Evolutionary conservation across 2,888 invertebrate genomes (phyloP).

Genomic region (Euzophera pinguis): DNA sequence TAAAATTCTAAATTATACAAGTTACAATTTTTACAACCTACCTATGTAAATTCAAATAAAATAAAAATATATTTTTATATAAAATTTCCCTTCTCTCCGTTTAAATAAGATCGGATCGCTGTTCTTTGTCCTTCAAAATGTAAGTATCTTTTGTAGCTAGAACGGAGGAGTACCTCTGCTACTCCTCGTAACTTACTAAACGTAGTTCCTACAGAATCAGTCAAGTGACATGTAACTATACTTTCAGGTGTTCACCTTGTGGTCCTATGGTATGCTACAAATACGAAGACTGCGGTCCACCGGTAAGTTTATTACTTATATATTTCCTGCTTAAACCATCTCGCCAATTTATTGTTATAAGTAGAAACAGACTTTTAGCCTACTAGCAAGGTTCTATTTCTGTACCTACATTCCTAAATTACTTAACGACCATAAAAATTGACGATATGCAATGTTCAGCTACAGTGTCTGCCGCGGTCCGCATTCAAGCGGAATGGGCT

Average conservation of each 20-base stretch:
- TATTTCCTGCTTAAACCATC: no score
- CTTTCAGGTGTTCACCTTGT: constrained; percentile 69
- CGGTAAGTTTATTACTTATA: no score
- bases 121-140: constrained; percentile 25
- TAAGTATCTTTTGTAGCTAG: constrained; percentile 28
- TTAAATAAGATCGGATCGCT: constrained; percentile 12
- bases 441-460: constrained; percentile 38
- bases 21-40: constrained; percentile 18
- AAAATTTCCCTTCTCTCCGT: constrained; percentile 28
- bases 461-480: constrained; percentile 72
- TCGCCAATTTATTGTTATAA: no score
- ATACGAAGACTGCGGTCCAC: constrained; percentile 74
- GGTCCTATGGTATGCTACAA: constrained; percentile 74
- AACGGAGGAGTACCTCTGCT: no score
- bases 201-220: neutral
- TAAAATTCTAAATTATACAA: constrained; percentile 44
- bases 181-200: no score
- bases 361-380: no score
- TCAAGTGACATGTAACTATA: neutral
- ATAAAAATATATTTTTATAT: constrained; percentile 12
- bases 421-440: no score
- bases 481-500: constrained; percentile 77
- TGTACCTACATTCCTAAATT: no score
- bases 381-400: no score
- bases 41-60: constrained; percentile 13